Evolutionary conservation across 2,888 invertebrate species (phyloP), one percentile per base, ranked within the genome.

Genomic region (Papilio demoleus): DNA sequence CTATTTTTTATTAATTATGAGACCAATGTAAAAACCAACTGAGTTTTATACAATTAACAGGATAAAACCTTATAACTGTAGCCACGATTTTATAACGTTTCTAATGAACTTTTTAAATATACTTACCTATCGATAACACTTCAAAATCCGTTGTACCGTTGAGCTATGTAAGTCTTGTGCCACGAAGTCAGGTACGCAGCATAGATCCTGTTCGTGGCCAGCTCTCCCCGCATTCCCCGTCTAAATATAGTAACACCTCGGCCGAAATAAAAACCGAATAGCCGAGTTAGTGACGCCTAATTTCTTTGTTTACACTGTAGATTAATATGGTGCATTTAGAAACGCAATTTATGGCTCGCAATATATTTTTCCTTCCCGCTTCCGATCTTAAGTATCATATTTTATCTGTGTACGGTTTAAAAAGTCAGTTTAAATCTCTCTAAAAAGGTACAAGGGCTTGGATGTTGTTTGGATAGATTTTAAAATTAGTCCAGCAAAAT

Each of bases 161-260:
- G 75, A 71, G 66, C 72, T 27, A n/a, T 71, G 59, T 58, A 58
- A 72, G 68, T 70, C 77, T 79, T 78, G 76, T n/a, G 73, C 76
- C 77, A 72, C 75, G 77, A 81, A 81, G 75, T 77, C 84, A 83
- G 85, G 83, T 84, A 83, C 78, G 73, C 73, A 31, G 70, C 75
- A 81, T 81, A 81, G 81, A 81, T 82, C 81, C 72, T 73, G 72
- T 59, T 70, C 72, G 73, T 72, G 73, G 72, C 74, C 78, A 77
- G 69, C 79, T 77, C 79, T 79, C 81, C 81, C 79, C 83, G 81
- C 85, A 84, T 84, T 80, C 82, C 81, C 70, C 56, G 53, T 72
- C 80, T 81, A 81, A 79, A 82, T 82, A 78, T 83, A 84, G 72
- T 61, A 56, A 56, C 34, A 61, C n/a, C 65, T 42, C 68, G 72